Evolutionary conservation across 2,113 vertebrate genomes (phyloP), one percentile per base, ranked within the genome.

Genomic region (Prunella fulvescens): DNA sequence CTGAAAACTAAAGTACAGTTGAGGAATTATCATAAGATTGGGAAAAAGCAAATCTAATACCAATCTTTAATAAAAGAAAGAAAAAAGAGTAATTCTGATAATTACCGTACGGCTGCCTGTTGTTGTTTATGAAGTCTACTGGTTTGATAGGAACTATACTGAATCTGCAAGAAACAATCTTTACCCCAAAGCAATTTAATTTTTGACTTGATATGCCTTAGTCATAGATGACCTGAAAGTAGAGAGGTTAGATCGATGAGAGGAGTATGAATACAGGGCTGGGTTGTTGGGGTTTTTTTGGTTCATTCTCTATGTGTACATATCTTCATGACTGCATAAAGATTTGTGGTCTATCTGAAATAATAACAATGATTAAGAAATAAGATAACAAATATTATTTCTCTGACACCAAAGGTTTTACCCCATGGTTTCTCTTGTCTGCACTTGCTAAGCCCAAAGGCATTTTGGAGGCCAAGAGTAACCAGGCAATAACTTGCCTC

Each of bases 1-100:
- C 87, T 94, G 85, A 93, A 94, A 93, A 92, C 44, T 86, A 81
- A 90, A 85, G 54, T 80, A 88, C 81, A 94, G 88, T 86, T 83
- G 85, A 90, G 72, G 82, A 94, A 85, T 93, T 94, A 90, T 88
- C 61, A 69, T 85, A 86, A 78, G 79, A 90, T 19, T 90, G 90
- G 45, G 56, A 37, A 81, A 86, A 94, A 81, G 71, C 35, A 88
- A 92, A 90, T 93, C 87, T 93, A 94, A 80, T 78, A 90, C 54
- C 31, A 48, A 71, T 83, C 92, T 92, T 82, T 90, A 88, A 90
- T 88, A 72, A 88, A 91, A 65, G 35, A 48, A 51, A 51, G 62
- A 48, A 35, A 92, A 54, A 58, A 67, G 19, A 48, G n/a, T 78
- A 72, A 83, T 90, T 91, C 56, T 83, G 33, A 53, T 94, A 93